These are phyloP conservation scores for Sarotherodon lohbergeri DNA, from an alignment of 2,113 vertebrate genomes.

Conservation along the genomic window DNA sequence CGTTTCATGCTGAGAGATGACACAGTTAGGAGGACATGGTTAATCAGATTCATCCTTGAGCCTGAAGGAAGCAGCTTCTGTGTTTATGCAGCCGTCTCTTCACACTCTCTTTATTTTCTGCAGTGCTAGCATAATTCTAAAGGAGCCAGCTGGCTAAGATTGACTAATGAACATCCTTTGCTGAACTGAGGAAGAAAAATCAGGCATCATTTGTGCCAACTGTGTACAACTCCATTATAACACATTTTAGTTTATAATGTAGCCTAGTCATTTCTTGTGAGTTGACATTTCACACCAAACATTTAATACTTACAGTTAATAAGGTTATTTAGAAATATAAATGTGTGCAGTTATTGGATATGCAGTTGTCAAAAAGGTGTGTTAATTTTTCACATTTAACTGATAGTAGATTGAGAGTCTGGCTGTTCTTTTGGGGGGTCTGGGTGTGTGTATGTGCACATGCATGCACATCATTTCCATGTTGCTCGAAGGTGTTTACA, in stretches of 20 bases:
- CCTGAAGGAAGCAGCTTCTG: not conserved
- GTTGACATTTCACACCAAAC: not conserved
- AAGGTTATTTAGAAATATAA: not conserved
- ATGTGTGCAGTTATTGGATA: not conserved
- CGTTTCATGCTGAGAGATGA: constrained; percentile 43
- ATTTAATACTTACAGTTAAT: not conserved
- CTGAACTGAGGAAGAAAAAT: not conserved
- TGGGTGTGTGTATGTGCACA: not conserved
- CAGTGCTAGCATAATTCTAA: not conserved
- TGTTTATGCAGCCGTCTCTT: not conserved
- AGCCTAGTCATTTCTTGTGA: not conserved
- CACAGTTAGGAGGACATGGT: constrained; percentile 36
- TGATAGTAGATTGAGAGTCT: not conserved
- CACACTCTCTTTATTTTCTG: not conserved
- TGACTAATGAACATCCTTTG: not conserved
- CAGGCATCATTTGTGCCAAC: not conserved
- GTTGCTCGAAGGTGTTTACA: not conserved
- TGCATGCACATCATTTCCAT: not conserved
- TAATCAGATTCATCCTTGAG: constrained; percentile 37
- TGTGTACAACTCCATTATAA: not conserved
- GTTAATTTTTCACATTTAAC: not conserved
- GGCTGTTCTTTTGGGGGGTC: not conserved
- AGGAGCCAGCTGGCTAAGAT: not conserved
- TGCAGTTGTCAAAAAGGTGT: not conserved
- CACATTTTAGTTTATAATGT: not conserved